These are phyloP conservation scores for Lemur catta DNA, from an alignment of 2,797 vertebrate species.

Conservation along the genomic window DNA sequence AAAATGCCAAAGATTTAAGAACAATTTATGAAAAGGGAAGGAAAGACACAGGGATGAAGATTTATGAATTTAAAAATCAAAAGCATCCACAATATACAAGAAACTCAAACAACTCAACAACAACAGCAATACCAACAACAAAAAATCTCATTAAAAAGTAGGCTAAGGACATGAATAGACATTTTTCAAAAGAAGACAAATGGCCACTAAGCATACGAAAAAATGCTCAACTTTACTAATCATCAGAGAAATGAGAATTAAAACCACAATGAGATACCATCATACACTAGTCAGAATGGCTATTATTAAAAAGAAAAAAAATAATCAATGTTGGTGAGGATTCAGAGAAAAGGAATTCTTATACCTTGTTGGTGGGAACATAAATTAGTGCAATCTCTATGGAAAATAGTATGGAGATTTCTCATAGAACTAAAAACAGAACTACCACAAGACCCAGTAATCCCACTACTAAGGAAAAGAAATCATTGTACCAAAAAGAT, in stretches of 20 bases:
- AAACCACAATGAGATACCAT: not conserved
- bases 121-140: not conserved
- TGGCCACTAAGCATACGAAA: not conserved
- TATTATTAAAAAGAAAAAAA: not conserved
- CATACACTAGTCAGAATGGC: not conserved
- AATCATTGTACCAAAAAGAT: not conserved
- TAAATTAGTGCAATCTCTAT: not conserved
- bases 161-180: not conserved
- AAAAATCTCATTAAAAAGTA: not conserved
- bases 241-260: not conserved
- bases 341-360: not conserved
- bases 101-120: not conserved
- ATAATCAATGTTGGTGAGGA: not conserved
- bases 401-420: not conserved
- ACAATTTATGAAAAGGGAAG: not conserved
- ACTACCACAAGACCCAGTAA: not conserved
- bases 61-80: constrained; percentile 11
- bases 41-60: not conserved
- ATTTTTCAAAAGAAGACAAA: not conserved
- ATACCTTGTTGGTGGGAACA: not conserved
- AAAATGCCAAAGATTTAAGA: not conserved
- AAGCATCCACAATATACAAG: not conserved
- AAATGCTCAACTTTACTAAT: not conserved
- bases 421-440: not conserved
- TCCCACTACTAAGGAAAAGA: not conserved